Evolutionary conservation across 2,888 invertebrate species (phyloP), one percentile per base, ranked within the genome.

Genomic region (Cephus rjabovi): DNA sequence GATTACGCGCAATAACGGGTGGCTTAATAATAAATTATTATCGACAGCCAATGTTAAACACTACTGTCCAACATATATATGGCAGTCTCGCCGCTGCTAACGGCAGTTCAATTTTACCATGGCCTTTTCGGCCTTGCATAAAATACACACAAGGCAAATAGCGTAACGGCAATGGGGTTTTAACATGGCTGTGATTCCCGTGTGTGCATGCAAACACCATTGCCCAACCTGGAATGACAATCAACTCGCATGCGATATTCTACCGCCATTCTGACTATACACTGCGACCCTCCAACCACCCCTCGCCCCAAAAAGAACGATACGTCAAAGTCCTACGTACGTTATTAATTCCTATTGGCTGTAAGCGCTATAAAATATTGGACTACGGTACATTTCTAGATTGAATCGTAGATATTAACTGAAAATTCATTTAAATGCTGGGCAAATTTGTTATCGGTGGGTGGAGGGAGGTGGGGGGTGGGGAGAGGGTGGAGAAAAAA

Each of bases 1-100:
- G 89, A 90, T 90, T 88, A 88, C 86, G 85, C 82, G 84, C 84
- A 87, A 87, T 86, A 85, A 83, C 83, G 83, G 81, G 79, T 82
- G 81, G 82, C 82, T 88, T 71, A 87, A 88, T 87, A 89, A 90
- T 89, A 89, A 89, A 90, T 90, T 89, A 88, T 89, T 86, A 89
- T 89, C 86, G 88, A 86, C 87, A 84, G 83, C 80, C 82, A 83
- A 87, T 85, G 87, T 88, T 89, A 86, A 89, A 87, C 86, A 86
- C 77, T 81, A 85, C 71, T 33, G 71, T 23, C 33, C 31, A 3
- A 31, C 30, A 71, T 33, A 15, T 71, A 31, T 31, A 33, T 71
- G 71, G 71, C 15, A 71, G 71, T 31, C 31, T 9, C 9, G 56
- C 15, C 23, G 2, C 56, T 56, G 56, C 56, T 56, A 56, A 23